These are phyloP conservation scores for Enchytraeus crypticus DNA, from an alignment of 2,888 invertebrate genomes.

Conservation along the genomic window DNA sequence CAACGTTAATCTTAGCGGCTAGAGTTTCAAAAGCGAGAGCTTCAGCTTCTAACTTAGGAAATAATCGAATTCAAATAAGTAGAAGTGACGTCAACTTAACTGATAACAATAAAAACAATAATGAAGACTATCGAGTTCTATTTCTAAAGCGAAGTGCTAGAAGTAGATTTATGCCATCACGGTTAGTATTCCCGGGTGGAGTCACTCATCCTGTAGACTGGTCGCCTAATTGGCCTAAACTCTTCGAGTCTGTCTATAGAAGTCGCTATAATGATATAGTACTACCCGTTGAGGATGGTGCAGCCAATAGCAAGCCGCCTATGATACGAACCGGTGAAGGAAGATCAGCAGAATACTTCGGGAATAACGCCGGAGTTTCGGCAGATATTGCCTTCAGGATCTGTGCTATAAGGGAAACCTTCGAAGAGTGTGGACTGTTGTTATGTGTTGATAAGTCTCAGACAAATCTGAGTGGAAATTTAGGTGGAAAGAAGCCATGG, in stretches of 20 bases:
- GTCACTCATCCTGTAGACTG: constrained; percentile 44
- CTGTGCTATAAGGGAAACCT: constrained; percentile 76
- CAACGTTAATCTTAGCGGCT: constrained; percentile 9
- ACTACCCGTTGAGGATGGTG: no score
- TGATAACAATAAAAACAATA: no score
- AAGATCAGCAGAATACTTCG: background rate
- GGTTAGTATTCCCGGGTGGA: constrained; percentile 84
- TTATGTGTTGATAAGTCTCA: constrained; percentile 7
- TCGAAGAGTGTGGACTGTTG: constrained; percentile 75
- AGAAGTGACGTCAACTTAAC: no score
- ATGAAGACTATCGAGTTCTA: constrained; percentile 38
- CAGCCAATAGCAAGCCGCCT: background rate
- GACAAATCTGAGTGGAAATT: no score
- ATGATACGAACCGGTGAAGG: no score
- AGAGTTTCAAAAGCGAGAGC: background rate
- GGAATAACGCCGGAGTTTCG: background rate
- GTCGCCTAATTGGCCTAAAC: constrained; percentile 1
- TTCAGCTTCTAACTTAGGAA: background rate
- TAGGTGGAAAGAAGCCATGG: no score
- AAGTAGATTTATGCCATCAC: constrained; percentile 67
- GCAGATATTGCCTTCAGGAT: constrained; percentile 67
- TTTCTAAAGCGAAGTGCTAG: constrained; percentile 58
- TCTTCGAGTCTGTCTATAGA: background rate
- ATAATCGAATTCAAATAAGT: no score
- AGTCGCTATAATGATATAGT: background rate